Base-by-base conservation (phyloP, 2,888 invertebrate genomes). In the Mechanitis messenoides region DNA sequence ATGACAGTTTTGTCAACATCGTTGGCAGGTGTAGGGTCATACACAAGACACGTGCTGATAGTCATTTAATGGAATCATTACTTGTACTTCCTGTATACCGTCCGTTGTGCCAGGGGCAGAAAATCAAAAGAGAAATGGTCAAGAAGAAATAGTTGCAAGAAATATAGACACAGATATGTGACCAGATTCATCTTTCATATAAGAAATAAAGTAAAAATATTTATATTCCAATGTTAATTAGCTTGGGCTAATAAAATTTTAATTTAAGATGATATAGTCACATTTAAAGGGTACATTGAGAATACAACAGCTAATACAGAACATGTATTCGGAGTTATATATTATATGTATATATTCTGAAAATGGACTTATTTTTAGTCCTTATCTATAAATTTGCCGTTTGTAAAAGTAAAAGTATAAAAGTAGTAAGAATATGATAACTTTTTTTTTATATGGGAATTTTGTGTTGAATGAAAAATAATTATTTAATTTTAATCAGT, bases 1-100 rank as follows among this genome's bases (percentile, higher is more conserved):
- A 67, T 80, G 85, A 87, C 86, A 87, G 61, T 62, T 58, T 64
- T 57, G 61, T 67, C 65, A 57, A 58, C 56, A 56, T 64, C 58
- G 64, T 67, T 57, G 55, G 83, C 83, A 72, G 83, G 83, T 83
- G 81, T 80, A 75, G 79, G 82, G 84, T 85, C 85, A 82, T 88
- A 88, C 80, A 84, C 86, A 87, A 86, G 85, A 85, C 88, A 86
- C 87, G 88, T 88, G 88, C 88, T 80, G 80, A 81, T 76, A 80
- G 80, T 82, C 81, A 87, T 82, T 87, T 85, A 81, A 77, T 87
- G 78, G 83, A 87, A 83, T 86, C 79, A 87, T 88, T 89, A 89
- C 89, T 89, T 89, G 89, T 89, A 89, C 89, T 89, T 89, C 89
- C 89, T 89, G 87, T 74, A 75, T 69, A 79, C 77, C 80, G 77